These are phyloP conservation scores for Prinia subflava DNA, from an alignment of 2,113 vertebrate genomes.

Conservation along the genomic window DNA sequence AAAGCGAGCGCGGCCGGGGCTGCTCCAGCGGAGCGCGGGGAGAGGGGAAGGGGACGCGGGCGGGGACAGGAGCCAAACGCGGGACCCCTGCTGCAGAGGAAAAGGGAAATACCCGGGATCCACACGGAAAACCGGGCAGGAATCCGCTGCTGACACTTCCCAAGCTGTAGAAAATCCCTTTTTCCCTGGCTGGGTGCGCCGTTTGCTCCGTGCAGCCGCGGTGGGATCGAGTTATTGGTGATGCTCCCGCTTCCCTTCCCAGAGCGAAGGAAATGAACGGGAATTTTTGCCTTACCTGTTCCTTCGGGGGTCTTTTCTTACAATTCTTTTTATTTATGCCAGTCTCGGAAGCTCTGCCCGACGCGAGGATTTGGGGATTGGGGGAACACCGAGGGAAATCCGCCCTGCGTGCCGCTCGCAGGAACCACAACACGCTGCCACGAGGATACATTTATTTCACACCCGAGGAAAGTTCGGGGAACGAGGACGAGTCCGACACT, in stretches of 20 bases:
- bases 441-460: neutral
- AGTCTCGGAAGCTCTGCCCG: neutral
- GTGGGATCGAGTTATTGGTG: neutral
- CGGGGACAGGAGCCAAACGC: fast-evolving
- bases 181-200: neutral
- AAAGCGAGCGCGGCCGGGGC: neutral
- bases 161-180: neutral
- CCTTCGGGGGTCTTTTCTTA: neutral
- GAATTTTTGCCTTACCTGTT: neutral
- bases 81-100: neutral
- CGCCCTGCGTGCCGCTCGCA: neutral
- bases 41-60: neutral
- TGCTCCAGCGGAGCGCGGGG: neutral
- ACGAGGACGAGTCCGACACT: neutral
- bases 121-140: neutral
- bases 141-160: neutral
- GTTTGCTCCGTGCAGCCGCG: neutral
- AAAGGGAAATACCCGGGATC: neutral
- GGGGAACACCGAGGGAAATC: neutral
- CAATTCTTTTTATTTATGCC: fast-evolving
- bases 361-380: neutral
- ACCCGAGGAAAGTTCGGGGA: neutral
- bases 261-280: fast-evolving
- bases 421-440: neutral
- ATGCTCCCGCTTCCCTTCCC: neutral